Conservation (phyloP, 64 coral and sea anemone genomes). For the Astreopora myriophthalma region DNA sequence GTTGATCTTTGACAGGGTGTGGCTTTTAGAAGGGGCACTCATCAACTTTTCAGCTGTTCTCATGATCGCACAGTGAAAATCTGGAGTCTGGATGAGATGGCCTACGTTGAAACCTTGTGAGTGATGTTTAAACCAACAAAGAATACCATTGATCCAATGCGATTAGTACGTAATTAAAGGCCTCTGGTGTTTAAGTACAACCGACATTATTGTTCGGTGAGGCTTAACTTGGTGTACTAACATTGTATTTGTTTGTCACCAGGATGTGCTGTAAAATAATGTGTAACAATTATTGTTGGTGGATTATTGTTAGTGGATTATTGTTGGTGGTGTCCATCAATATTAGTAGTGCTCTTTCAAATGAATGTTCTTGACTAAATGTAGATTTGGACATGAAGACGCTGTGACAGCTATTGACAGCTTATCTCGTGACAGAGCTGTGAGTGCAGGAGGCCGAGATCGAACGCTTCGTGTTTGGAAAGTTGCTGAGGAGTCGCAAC, state of each 20-base stretch:
- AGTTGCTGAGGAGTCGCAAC: constrained; percentile 86
- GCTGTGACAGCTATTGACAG: constrained; percentile 90
- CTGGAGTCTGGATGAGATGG: constrained; percentile 99
- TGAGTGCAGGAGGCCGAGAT: constrained; percentile 87
- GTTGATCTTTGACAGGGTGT: constrained; percentile 74
- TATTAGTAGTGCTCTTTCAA: too few species aligned
- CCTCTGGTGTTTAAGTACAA: too few species aligned
- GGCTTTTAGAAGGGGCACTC: constrained; percentile 85
- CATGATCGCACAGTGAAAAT: constrained; percentile 93
- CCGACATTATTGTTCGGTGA: too few species aligned
- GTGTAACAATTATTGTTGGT: too few species aligned
- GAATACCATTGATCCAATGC: too few species aligned
- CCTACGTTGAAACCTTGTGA: constrained; percentile 98
- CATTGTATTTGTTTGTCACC: too few species aligned
- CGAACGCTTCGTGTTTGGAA: constrained; percentile 94
- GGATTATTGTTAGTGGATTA: too few species aligned
- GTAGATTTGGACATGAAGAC: constrained; percentile 94
- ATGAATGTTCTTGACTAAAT: neutral
- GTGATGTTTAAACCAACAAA: neutral
- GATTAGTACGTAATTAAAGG: too few species aligned
- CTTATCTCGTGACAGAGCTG: constrained; percentile 81
- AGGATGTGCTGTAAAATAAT: too few species aligned
- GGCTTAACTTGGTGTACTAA: too few species aligned
- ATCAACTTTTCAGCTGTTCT: constrained; percentile 96
- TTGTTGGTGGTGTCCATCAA: too few species aligned